phyloP scores from a whole-genome alignment of 2,113 vertebrate genomes.

The Microcebus griseorufus region DNA sequence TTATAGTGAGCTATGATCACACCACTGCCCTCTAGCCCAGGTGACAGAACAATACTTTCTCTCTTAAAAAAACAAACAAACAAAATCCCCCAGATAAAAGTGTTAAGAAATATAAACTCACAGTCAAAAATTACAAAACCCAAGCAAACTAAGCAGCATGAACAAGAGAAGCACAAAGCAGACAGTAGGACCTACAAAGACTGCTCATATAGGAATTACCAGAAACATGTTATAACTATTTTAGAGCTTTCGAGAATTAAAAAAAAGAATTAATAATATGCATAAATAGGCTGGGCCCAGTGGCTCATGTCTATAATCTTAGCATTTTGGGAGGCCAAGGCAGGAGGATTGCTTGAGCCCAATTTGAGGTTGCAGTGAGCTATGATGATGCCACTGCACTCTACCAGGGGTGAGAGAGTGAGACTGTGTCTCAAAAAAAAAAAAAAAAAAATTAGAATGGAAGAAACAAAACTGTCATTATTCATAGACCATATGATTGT shows the following conservation, averaged over 20 bases:
- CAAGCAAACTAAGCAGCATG: neutral
- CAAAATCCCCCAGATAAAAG: neutral
- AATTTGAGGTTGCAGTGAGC: neutral
- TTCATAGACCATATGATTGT: neutral
- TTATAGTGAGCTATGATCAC: too few relatives aligned
- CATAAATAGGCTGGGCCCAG: neutral
- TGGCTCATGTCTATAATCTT: neutral
- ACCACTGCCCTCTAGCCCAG: too few relatives aligned
- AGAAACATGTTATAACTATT: neutral
- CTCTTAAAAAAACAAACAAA: too few relatives aligned
- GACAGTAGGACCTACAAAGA: neutral
- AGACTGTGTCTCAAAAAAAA: neutral
- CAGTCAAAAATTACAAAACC: neutral
- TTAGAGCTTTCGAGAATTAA: neutral
- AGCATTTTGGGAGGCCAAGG: neutral
- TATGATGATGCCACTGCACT: neutral
- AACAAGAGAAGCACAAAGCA: neutral
- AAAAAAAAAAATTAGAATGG: neutral
- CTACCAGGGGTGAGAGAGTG: neutral
- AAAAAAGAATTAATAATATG: neutral
- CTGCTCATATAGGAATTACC: neutral
- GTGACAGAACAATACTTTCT: too few relatives aligned
- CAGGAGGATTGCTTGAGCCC: neutral
- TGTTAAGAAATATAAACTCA: constrained; percentile 1
- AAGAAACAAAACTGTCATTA: neutral